These are phyloP conservation scores for Peromyscus maniculatus DNA, from an alignment of 2,113 vertebrate species.

Conservation along the genomic window DNA sequence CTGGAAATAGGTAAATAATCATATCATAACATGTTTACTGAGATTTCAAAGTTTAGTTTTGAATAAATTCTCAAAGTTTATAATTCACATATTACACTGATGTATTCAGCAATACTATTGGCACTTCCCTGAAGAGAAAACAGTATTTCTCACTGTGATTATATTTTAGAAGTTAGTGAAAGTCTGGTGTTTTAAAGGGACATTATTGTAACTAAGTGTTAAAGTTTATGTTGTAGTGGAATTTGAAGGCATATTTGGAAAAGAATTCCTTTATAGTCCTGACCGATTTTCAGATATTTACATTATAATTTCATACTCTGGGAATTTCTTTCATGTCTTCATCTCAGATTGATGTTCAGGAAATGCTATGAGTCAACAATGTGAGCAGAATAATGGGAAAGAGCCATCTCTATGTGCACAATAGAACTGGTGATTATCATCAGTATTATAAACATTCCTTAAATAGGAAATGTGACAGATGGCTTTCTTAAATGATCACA, in stretches of 20 bases:
- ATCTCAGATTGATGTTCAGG: slow-evolving; percentile 71
- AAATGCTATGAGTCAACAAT: slow-evolving; percentile 50
- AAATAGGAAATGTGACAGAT: neutral
- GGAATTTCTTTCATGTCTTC: slow-evolving; percentile 71
- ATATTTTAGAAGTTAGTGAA: slow-evolving; percentile 36
- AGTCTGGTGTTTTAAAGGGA: neutral
- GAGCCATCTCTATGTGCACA: slow-evolving; percentile 59
- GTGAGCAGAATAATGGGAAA: slow-evolving; percentile 64
- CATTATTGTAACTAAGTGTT: neutral
- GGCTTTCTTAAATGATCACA: neutral
- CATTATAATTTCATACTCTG: slow-evolving; percentile 63
- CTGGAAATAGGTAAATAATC: neutral
- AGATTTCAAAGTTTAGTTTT: slow-evolving; percentile 65
- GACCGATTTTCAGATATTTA: slow-evolving; percentile 72
- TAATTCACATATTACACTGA: neutral
- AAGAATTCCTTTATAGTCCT: slow-evolving; percentile 49
- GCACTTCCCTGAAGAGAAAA: neutral
- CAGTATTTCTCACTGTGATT: slow-evolving; percentile 29
- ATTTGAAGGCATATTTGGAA: slow-evolving; percentile 45
- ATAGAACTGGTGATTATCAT: slow-evolving; percentile 27
- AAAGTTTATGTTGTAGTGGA: slow-evolving; percentile 5
- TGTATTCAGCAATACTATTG: neutral
- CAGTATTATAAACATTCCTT: slow-evolving; percentile 10
- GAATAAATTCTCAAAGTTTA: slow-evolving; percentile 21
- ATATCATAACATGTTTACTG: neutral